Base-by-base conservation (phyloP, 23 tunicate species). In the Oikopleura dioica region DNA sequence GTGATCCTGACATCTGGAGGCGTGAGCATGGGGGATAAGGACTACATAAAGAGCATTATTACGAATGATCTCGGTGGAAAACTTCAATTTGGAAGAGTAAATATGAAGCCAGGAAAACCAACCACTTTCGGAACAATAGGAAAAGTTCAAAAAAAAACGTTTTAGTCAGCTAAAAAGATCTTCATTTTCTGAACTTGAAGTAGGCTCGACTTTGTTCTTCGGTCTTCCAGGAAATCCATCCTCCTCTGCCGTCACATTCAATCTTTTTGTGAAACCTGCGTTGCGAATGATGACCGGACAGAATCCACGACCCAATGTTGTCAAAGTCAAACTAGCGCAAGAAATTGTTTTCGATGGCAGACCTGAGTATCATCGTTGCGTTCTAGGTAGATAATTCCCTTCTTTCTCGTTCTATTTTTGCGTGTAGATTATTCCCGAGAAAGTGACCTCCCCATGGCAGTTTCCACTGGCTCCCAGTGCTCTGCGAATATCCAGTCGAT, bases 91-190 rank as follows among this genome's bases (percentile, higher is more conserved):
- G 97, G 97, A 0, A 80, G 97, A 9, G 92, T 91, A 1, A 82
- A 85, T 38, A 91, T 91, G 97, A 91, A 91, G 63, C 97, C 97
- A 1, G 97, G 96, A 29, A 91, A 91, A 78, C 97, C 97, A 1
- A 91, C 92, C 32, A 91, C 97, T 1, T 91, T 85, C 38, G 97
- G 92, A 1, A 86, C 97, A 4, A 38, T 86, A 0, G 84, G 82
- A 36, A 77, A 79, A 1, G 55, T 44, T 21, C 55, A n/a, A n/a
- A n/a, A n/a, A n/a, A n/a, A n/a, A n/a, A n/a, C n/a, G n/a, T n/a
- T n/a, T n/a, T n/a, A n/a, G n/a, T n/a, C n/a, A n/a, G n/a, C n/a
- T n/a, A n/a, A n/a, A n/a, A n/a, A n/a, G n/a, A n/a, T n/a, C n/a
- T n/a, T n/a, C n/a, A n/a, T n/a, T n/a, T n/a, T n/a, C n/a, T n/a